phyloP scores from a whole-genome alignment of 2,797 vertebrate genomes.

The Mionectes olivaceus region DNA sequence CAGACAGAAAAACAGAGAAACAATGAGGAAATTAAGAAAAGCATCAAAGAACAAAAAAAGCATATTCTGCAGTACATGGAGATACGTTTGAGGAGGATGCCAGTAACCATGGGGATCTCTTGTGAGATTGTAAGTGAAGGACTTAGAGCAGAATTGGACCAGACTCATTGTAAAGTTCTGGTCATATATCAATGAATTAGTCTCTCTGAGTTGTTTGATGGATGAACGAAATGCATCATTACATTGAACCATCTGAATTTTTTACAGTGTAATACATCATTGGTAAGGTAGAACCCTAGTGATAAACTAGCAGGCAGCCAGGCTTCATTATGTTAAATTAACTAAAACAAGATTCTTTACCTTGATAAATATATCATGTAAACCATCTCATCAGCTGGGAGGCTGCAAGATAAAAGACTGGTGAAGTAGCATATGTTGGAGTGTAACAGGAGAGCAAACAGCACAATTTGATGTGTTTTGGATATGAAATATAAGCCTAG shows the following conservation, averaged over 20 bases:
- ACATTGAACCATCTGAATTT: slow-evolving; percentile 6
- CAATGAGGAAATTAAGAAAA: neutral
- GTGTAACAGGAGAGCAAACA: neutral
- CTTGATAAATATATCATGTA: slow-evolving; percentile 19
- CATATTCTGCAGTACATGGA: neutral
- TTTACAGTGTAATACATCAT: slow-evolving; percentile 11
- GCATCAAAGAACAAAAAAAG: neutral
- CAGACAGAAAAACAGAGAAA: neutral
- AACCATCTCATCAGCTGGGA: neutral
- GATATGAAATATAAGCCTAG: neutral
- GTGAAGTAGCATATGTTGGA: neutral
- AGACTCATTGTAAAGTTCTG: neutral
- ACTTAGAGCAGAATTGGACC: neutral
- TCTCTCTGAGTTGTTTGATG: neutral
- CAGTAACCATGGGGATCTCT: neutral
- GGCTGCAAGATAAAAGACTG: neutral
- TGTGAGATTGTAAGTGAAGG: neutral
- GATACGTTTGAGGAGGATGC: neutral
- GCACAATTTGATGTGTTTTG: neutral
- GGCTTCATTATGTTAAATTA: slow-evolving; percentile 46
- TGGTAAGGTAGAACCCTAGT: neutral
- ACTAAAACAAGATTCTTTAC: slow-evolving; percentile 12
- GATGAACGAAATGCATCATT: slow-evolving; percentile 34
- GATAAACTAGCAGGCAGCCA: neutral
- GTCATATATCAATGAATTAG: slow-evolving; percentile 4